A percentile compares a stretch with the other conserved stretches of the same genome.
Conservation (phyloP, 2,888 invertebrate species). For the Pristionchus fissidentatus region DNA sequence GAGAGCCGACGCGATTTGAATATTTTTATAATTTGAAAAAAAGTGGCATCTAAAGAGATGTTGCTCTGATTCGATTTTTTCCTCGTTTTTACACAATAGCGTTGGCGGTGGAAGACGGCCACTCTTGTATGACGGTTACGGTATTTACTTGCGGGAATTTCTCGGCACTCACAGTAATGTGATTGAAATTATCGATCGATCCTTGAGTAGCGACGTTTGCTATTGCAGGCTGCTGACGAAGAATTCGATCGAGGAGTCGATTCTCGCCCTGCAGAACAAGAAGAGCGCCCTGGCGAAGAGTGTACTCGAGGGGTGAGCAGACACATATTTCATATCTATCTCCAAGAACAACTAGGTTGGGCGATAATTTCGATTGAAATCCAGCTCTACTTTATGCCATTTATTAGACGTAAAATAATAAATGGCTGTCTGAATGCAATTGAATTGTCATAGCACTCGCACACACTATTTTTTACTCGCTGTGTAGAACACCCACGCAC, state of each 20-base stretch:
- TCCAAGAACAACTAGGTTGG: background rate
- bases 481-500: no score
- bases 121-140: no score
- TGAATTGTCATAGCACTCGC: no score
- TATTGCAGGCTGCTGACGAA: slow-evolving; percentile 84
- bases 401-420: background rate
- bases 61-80: background rate
- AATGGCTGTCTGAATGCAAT: background rate
- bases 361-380: background rate
- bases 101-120: background rate
- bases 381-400: background rate
- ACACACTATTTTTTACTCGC: no score
- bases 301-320: slow-evolving; percentile 70
- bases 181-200: background rate
- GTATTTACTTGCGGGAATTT: no score
- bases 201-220: background rate
- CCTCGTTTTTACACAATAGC: background rate
- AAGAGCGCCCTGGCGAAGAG: slow-evolving; percentile 84
- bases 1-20: background rate
- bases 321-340: slow-evolving; percentile 11
- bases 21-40: background rate
- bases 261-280: slow-evolving; percentile 85
- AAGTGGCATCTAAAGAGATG: background rate
- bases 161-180: background rate
- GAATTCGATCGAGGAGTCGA: slow-evolving; percentile 90